Percentiles rank a stretch among this genome's conserved stretches.
phyloP scores from a whole-genome alignment of 2,888 invertebrate genomes.

The Caenorhabditis sp. region DNA sequence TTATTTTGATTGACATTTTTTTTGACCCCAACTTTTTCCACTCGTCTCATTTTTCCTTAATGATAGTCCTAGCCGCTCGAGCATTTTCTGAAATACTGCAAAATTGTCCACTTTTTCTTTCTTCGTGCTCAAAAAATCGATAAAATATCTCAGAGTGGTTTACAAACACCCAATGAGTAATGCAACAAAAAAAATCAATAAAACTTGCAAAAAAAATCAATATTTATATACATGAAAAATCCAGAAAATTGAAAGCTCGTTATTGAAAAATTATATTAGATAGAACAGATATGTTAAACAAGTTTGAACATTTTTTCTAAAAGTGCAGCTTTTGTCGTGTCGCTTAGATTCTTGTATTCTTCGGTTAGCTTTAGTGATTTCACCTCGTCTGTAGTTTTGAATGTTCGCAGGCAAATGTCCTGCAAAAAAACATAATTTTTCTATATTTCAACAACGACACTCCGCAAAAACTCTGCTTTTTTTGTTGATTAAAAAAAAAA shows the following conservation, averaged over 20 bases:
- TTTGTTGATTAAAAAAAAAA: background rate
- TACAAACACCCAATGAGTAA: too few relatives aligned
- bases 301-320: conserved; percentile 63
- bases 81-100: too few relatives aligned
- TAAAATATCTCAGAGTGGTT: too few relatives aligned
- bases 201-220: too few relatives aligned
- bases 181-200: too few relatives aligned
- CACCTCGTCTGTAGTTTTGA: conserved; percentile 57
- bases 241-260: background rate
- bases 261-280: background rate
- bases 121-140: too few relatives aligned
- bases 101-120: too few relatives aligned
- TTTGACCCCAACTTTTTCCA: too few relatives aligned
- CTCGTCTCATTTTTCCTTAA: too few relatives aligned
- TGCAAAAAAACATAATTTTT: conserved; percentile 19
- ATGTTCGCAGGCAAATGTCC: conserved; percentile 62
- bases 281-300: background rate
- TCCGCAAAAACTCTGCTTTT: background rate
- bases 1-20: too few relatives aligned
- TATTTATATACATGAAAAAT: too few relatives aligned
- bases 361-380: conserved; percentile 56
- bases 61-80: too few relatives aligned
- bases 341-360: conserved; percentile 65
- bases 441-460: background rate
- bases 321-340: conserved; percentile 66